Evolutionary conservation across 2,113 vertebrate genomes (phyloP).

Genomic region (human (Homo sapiens)): GRCh38 chr15:97345501-97346000

Average conservation of each 20-base stretch:
- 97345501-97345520: background rate
- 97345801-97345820: background rate
- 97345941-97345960: background rate
- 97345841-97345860: background rate
- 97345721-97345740: background rate
- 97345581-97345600: background rate
- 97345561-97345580: background rate
- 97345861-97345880: background rate
- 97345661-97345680: background rate
- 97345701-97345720: background rate
- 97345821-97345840: background rate
- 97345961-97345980: background rate
- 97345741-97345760: background rate
- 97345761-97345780: fast-evolving
- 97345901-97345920: background rate
- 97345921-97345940: background rate
- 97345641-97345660: background rate
- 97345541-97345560: background rate
- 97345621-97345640: fast-evolving
- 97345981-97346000: background rate
- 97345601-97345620: background rate
- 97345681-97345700: background rate
- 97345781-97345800: background rate
- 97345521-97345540: background rate
- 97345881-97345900: background rate